Evolutionary conservation across 2,113 vertebrate genomes (phyloP).

Genomic region (Sisor rabdophorus): DNA sequence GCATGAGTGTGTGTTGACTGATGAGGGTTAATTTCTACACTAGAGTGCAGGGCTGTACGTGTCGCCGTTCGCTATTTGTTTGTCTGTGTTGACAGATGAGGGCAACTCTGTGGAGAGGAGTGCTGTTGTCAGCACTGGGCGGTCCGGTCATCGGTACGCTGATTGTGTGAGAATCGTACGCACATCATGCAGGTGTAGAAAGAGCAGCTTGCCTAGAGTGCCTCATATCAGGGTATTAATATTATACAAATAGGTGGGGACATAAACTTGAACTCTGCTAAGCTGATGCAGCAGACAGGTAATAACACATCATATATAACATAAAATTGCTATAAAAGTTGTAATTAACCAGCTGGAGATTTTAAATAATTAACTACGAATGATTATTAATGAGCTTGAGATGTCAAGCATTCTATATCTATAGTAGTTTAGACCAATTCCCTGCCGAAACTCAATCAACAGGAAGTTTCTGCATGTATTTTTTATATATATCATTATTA

Average conservation of each 20-base stretch:
- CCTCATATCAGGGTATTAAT: constrained; percentile 45
- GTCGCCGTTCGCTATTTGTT: constrained; percentile 34
- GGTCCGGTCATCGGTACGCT: constrained; percentile 46
- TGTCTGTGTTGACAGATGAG: constrained; percentile 48
- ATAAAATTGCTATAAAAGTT: constrained; percentile 14
- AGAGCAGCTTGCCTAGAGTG: constrained; percentile 30
- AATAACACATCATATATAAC: constrained; percentile 32
- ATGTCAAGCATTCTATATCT: constrained; percentile 34
- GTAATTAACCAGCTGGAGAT: constrained; percentile 3
- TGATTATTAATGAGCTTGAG: constrained; percentile 33
- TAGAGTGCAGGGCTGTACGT: constrained; percentile 24
- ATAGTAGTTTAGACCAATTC: constrained; percentile 37
- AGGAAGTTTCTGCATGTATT: too few species aligned
- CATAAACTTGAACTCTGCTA: constrained; percentile 41
- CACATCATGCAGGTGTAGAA: constrained; percentile 34
- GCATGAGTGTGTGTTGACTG: constrained; percentile 38
- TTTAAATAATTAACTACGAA: constrained; percentile 38
- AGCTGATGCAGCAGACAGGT: constrained; percentile 44
- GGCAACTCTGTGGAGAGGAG: constrained; percentile 43
- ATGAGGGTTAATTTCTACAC: constrained; percentile 38
- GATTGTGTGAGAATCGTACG: constrained; percentile 8
- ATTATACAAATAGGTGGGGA: constrained; percentile 42
- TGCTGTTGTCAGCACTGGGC: constrained; percentile 53
- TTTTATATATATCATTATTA: too few species aligned
- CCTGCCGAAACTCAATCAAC: constrained; percentile 18